Percentiles rank a stretch among this genome's conserved stretches.
Conservation (phyloP, 2,113 vertebrate genomes). For the Kryptolebias marmoratus region DNA sequence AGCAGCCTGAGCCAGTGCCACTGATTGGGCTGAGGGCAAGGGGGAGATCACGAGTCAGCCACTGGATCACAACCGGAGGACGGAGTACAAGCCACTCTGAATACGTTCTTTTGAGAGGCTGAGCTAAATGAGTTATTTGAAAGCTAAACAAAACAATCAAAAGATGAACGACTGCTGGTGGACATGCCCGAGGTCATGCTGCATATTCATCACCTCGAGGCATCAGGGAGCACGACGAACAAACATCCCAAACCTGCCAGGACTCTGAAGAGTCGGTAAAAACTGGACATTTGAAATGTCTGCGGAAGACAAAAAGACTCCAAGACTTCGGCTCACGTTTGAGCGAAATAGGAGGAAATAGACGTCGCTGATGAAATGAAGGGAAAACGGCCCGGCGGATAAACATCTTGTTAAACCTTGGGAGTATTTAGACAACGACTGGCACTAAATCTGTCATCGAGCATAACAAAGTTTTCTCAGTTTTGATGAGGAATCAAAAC, state of each 20-base stretch:
- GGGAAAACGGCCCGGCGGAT: constrained; percentile 35
- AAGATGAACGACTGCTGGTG: background rate
- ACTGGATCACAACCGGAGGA: constrained; percentile 26
- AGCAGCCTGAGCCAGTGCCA: constrained; percentile 72
- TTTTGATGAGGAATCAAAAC: background rate
- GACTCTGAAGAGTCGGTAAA: constrained; percentile 30
- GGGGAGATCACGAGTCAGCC: constrained; percentile 38
- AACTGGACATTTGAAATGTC: constrained; percentile 17
- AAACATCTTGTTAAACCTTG: constrained; percentile 50
- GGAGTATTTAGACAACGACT: constrained; percentile 44
- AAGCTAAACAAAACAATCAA: too few species aligned
- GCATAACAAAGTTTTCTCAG: constrained; percentile 1
- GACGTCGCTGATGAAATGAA: constrained; percentile 55
- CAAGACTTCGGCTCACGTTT: constrained; percentile 29
- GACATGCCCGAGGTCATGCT: constrained; percentile 13
- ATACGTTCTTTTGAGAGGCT: constrained; percentile 5
- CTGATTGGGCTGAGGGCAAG: constrained; percentile 70
- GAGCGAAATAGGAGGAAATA: constrained; percentile 46
- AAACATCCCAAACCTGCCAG: background rate
- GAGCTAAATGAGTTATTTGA: background rate
- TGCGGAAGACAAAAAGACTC: background rate
- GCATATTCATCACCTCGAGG: background rate
- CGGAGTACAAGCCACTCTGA: background rate
- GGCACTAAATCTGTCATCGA: constrained; percentile 9
- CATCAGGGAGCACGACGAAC: background rate